Conservation (phyloP, 1,140 invertebrate genomes). For the Macrotrachela quadricornifera region DNA sequence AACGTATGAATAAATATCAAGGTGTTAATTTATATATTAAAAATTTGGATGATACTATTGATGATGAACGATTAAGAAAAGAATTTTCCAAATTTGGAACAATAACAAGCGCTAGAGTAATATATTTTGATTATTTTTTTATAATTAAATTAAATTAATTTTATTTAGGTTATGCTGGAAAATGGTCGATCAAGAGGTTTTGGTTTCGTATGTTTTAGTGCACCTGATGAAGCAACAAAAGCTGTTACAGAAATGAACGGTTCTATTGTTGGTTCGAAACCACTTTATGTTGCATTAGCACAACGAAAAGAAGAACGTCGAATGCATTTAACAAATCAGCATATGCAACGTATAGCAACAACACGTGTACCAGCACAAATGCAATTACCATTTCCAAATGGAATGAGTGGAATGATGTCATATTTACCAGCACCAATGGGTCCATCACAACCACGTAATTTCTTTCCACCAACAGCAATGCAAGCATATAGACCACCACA, state of each 20-base stretch:
- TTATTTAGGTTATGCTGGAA: constrained; percentile 28
- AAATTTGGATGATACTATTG: constrained; percentile 91
- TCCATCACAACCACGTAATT: background rate
- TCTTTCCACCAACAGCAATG: too few relatives aligned
- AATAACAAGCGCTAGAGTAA: constrained; percentile 82
- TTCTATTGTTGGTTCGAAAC: constrained; percentile 79
- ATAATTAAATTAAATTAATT: constrained; percentile 23
- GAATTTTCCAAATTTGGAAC: constrained; percentile 82
- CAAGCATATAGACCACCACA: too few relatives aligned
- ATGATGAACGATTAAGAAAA: constrained; percentile 76
- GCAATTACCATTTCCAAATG: too few relatives aligned
- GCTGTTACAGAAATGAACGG: constrained; percentile 96
- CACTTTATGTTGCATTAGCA: constrained; percentile 87
- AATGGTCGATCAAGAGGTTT: constrained; percentile 60
- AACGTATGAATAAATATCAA: constrained; percentile 59
- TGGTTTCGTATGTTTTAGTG: constrained; percentile 95
- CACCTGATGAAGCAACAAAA: constrained; percentile 90
- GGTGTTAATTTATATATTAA: constrained; percentile 97
- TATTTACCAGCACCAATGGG: background rate
- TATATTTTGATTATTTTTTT: background rate
- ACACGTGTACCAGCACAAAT: background rate
- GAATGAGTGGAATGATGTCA: too few relatives aligned
- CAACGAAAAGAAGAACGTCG: constrained; percentile 96
- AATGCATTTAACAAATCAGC: constrained; percentile 72
- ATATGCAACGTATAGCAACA: constrained; percentile 27